Conservation (phyloP, 1,140 invertebrate species). For the Lanistes nyassanus region DNA sequence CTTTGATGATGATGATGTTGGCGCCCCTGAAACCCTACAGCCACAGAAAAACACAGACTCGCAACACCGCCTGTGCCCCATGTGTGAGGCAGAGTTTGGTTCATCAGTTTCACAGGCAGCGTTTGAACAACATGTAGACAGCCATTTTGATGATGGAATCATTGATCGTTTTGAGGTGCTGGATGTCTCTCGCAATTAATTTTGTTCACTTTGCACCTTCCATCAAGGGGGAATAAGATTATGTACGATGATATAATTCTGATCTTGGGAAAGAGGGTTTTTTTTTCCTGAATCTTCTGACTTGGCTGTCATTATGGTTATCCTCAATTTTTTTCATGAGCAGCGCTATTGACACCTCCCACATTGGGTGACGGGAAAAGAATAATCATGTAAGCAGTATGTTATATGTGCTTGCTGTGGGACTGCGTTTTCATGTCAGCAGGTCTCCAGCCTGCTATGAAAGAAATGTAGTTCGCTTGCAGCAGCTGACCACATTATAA, state of each 20-base stretch:
- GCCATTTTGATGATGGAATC: conserved; percentile 54
- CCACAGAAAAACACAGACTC: conserved; percentile 5
- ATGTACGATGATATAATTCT: not conserved
- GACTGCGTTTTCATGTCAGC: too few species aligned
- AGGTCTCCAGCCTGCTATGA: too few species aligned
- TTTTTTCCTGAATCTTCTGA: not conserved
- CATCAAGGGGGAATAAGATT: not conserved
- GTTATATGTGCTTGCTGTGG: too few species aligned
- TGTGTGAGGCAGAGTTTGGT: conserved; percentile 48
- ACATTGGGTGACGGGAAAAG: too few species aligned
- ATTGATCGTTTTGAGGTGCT: conserved; percentile 49
- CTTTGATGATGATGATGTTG: conserved; percentile 44
- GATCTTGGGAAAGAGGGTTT: not conserved
- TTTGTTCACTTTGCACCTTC: not conserved
- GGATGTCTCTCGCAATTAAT: not conserved
- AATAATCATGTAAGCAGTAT: too few species aligned
- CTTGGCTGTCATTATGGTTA: not conserved
- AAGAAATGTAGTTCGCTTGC: too few species aligned
- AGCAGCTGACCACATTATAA: too few species aligned
- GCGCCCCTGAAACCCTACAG: conserved; percentile 33
- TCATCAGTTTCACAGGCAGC: conserved; percentile 36
- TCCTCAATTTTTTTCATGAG: not conserved
- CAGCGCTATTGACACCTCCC: not conserved
- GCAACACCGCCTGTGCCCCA: conserved; percentile 41
- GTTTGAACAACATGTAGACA: conserved; percentile 54